Conservation (phyloP, 2,113 vertebrate species). For the Puffinus mauretanicus region DNA sequence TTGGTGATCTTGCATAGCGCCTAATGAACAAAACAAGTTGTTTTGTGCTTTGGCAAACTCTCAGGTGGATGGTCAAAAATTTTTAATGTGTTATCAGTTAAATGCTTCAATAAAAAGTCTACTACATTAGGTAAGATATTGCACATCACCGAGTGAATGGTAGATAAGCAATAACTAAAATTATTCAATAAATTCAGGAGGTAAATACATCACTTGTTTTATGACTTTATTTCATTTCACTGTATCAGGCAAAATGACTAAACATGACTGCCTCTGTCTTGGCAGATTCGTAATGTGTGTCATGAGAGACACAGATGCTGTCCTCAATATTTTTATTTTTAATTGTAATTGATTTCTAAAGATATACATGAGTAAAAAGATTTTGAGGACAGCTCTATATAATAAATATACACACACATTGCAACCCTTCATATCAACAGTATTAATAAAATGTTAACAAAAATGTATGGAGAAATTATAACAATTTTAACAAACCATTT, state of each 20-base stretch:
- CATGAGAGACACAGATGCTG: background rate
- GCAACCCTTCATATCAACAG: background rate
- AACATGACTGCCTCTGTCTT: background rate
- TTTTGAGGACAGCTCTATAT: background rate
- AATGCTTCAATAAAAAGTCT: conserved; percentile 4
- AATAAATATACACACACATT: background rate
- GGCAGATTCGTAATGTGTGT: background rate
- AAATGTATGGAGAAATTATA: conserved; percentile 10
- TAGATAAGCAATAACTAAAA: conserved; percentile 9
- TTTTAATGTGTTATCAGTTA: conserved; percentile 1
- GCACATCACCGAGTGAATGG: background rate
- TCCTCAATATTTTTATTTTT: conserved; percentile 27
- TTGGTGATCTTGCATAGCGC: background rate
- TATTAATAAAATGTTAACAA: conserved; percentile 10
- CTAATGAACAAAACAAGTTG: background rate
- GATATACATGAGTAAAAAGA: background rate
- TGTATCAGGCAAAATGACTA: background rate
- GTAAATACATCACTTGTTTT: conserved; percentile 16
- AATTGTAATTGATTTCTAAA: conserved; percentile 32
- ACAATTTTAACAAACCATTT: conserved; percentile 47
- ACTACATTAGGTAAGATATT: background rate
- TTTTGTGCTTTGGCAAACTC: background rate
- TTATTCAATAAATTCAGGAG: background rate
- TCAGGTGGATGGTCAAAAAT: background rate
- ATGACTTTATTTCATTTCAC: background rate